Evolutionary conservation across 2,113 vertebrate species (phyloP).

Genomic region (Tychaedon coryphoeus): DNA sequence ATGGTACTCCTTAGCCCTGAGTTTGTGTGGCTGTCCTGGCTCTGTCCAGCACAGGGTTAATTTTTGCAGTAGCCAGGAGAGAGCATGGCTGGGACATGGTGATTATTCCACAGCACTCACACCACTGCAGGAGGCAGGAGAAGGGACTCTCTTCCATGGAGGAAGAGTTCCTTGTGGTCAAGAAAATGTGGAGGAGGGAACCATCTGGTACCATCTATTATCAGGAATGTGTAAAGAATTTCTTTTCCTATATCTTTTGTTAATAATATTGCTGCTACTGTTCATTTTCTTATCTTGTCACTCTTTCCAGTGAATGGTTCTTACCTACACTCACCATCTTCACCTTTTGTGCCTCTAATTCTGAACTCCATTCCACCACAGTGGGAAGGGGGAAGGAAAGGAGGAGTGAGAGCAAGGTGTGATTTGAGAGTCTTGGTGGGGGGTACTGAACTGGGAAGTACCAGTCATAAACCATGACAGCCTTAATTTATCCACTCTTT

Average conservation of each 20-base stretch:
- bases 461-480: fast-evolving
- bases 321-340: background rate
- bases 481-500: background rate
- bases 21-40: background rate
- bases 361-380: background rate
- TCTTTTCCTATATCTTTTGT: background rate
- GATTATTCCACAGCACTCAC: background rate
- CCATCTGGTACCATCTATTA: background rate
- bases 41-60: background rate
- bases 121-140: background rate
- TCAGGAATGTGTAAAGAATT: background rate
- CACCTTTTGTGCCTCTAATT: background rate
- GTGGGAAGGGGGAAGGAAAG: background rate
- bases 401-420: background rate
- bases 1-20: background rate
- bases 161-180: background rate
- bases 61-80: background rate
- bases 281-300: background rate
- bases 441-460: background rate
- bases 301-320: background rate
- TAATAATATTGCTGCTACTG: background rate
- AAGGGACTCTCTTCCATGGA: background rate
- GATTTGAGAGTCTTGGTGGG: background rate
- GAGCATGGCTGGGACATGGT: background rate
- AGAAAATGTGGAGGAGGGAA: background rate